Percentiles rank a stretch among this genome's conserved stretches.
phyloP scores from a whole-genome alignment of 1,140 invertebrate genomes.

The Diabrotica virgifera region DNA sequence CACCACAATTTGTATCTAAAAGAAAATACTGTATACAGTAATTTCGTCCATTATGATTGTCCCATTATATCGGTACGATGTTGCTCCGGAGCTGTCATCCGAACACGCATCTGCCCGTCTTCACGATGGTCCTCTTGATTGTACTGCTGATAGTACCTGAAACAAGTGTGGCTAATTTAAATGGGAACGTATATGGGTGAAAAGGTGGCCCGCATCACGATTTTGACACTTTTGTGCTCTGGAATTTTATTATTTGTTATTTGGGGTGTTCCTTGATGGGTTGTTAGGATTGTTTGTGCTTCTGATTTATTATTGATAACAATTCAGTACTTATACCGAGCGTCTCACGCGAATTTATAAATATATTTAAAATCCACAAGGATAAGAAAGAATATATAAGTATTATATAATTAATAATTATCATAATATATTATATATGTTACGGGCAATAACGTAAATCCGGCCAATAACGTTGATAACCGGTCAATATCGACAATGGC shows the following conservation, averaged over 20 bases:
- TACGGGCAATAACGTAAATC: no score
- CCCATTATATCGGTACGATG: neutral
- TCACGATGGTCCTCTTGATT: neutral
- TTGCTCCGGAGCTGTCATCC: neutral
- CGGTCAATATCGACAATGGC: no score
- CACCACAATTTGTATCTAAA: slow-evolving; percentile 29
- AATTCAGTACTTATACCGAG: neutral
- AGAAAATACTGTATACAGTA: slow-evolving; percentile 30
- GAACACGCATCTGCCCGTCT: neutral
- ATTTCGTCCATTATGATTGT: slow-evolving; percentile 27
- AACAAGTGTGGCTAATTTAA: slow-evolving; percentile 35
- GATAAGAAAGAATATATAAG: no score
- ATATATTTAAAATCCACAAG: no score
- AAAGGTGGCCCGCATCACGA: slow-evolving; percentile 25
- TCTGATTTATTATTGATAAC: neutral
- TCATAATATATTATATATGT: no score
- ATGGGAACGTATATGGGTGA: slow-evolving; percentile 22
- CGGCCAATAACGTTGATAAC: no score
- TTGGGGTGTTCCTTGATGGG: neutral
- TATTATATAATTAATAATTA: no score
- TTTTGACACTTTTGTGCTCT: slow-evolving; percentile 21
- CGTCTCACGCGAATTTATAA: no score
- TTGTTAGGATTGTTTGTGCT: slow-evolving; percentile 5
- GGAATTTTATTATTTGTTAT: neutral
- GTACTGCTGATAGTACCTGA: slow-evolving; percentile 25